Conservation (phyloP, 92 coral and sea anemone genomes). For the Porites evermanni region DNA sequence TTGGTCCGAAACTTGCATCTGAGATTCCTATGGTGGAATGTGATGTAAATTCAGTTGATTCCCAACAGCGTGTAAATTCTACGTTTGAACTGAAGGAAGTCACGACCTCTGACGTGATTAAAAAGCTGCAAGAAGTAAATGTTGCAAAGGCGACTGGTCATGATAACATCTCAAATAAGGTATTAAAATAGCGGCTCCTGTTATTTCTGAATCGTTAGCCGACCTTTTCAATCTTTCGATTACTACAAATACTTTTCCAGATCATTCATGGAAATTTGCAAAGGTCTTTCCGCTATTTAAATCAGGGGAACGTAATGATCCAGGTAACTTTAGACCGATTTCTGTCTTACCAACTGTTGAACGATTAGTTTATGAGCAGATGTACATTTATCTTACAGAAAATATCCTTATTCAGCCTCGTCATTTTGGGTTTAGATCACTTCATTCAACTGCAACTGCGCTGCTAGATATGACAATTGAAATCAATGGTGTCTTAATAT, state of each 20-base stretch:
- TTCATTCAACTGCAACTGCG: no score
- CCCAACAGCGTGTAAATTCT: neutral
- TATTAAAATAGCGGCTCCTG: neutral
- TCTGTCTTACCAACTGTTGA: no score
- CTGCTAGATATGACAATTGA: no score
- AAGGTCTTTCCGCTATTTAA: no score
- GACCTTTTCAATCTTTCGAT: neutral
- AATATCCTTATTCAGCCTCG: no score
- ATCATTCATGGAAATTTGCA: neutral
- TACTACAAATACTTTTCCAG: neutral
- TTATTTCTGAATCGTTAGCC: neutral
- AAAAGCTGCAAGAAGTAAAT: neutral
- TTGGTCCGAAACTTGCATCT: constrained; percentile 8
- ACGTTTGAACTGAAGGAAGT: neutral
- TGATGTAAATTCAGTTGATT: neutral
- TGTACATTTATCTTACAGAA: no score
- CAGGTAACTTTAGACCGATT: no score
- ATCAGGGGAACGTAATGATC: no score
- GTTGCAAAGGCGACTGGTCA: neutral
- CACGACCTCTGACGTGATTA: neutral
- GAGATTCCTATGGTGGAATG: neutral
- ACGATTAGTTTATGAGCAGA: no score
- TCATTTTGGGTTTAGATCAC: no score
- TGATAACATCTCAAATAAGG: neutral
- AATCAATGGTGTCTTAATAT: no score